Percentiles rank a stretch among this genome's conserved stretches.
phyloP scores from a whole-genome alignment of 2,888 invertebrate genomes.

The Alloplasta piceator region DNA sequence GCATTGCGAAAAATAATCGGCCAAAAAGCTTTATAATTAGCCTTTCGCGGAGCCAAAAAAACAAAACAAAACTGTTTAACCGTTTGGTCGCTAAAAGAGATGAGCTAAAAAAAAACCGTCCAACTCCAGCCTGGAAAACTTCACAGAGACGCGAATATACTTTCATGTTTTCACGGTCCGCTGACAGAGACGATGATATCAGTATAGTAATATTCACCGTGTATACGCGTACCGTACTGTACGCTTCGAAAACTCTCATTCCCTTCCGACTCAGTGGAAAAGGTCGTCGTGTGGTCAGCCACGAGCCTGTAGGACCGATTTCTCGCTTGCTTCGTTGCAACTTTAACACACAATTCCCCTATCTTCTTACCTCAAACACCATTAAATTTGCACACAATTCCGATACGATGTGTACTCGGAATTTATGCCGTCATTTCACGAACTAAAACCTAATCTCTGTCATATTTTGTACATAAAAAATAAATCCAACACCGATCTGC shows the following conservation, averaged over 20 bases:
- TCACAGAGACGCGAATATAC: conserved; percentile 17
- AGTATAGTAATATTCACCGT: conserved; percentile 43
- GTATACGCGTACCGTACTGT: conserved; percentile 1
- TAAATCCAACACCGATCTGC: too few species aligned
- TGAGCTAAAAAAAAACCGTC: conserved; percentile 2
- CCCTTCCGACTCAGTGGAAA: conserved; percentile 54
- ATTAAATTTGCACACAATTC: too few species aligned
- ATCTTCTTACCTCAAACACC: too few species aligned
- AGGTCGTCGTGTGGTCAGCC: conserved; percentile 55
- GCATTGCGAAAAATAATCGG: background rate
- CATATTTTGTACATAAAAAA: too few species aligned
- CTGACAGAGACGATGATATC: conserved; percentile 24
- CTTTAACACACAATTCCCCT: background rate
- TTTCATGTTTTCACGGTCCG: conserved; percentile 59
- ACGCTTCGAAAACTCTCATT: conserved; percentile 26
- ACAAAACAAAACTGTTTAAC: conserved; percentile 3
- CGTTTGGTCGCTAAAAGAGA: too few species aligned
- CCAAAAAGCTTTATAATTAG: background rate
- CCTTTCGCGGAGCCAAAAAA: background rate
- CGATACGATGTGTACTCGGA: too few species aligned
- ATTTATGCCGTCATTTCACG: too few species aligned
- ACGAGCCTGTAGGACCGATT: conserved; percentile 2
- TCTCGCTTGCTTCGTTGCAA: conserved; percentile 2
- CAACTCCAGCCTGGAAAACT: background rate
- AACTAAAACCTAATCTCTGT: too few species aligned